A percentile compares a stretch with the other conserved stretches of the same genome.
These are phyloP conservation scores for Anoplius nigerrimus DNA, from an alignment of 2,888 invertebrate species.

Conservation along the genomic window DNA sequence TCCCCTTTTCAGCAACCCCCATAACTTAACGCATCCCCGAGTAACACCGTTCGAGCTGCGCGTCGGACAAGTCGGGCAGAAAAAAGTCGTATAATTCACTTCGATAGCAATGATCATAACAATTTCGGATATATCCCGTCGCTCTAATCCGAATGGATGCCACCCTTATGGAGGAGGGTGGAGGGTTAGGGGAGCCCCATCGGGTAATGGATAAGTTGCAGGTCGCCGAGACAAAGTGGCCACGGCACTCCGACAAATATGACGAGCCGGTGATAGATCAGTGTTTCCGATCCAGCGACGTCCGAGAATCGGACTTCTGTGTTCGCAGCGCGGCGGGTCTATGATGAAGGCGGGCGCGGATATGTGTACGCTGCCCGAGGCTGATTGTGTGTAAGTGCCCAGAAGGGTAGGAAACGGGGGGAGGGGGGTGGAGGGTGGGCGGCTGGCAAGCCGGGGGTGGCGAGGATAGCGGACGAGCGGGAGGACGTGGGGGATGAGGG, in stretches of 20 bases:
- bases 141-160: conserved; percentile 12
- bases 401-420: conserved; percentile 25
- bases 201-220: conserved; percentile 13
- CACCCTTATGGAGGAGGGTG: neutral
- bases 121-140: conserved; percentile 15
- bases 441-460: conserved; percentile 4
- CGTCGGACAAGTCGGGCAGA: conserved; percentile 1
- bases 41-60: neutral
- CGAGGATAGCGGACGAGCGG: neutral
- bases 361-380: conserved; percentile 40
- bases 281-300: conserved; percentile 7
- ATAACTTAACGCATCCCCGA: neutral
- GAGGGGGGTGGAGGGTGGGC: conserved; percentile 18
- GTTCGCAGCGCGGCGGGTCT: conserved; percentile 4
- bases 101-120: conserved; percentile 26
- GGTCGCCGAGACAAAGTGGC: conserved; percentile 3
- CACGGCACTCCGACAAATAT: conserved; percentile 23
- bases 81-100: conserved; percentile 24
- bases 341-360: conserved; percentile 22
- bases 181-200: too few relatives aligned
- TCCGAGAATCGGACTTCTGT: neutral
- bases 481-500: neutral
- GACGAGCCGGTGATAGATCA: conserved; percentile 21
- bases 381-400: conserved; percentile 45
- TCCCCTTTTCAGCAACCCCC: too few relatives aligned